phyloP scores from a whole-genome alignment of 2,888 invertebrate species.

The Hydriomena furcata region DNA sequence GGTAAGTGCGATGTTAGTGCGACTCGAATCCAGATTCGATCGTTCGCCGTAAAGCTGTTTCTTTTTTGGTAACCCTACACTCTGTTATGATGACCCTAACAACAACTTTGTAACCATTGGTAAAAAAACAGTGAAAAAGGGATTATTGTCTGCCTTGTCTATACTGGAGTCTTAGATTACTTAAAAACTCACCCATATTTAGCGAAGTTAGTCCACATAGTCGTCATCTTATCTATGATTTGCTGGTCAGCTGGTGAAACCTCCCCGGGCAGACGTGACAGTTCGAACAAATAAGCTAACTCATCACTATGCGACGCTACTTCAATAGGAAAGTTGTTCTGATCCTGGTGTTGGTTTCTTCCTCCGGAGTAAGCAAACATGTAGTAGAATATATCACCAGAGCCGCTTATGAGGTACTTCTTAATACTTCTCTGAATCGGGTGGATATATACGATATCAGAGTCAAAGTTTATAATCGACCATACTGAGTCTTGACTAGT shows the following conservation, averaged over 20 bases:
- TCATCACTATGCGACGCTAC: slow-evolving; percentile 59
- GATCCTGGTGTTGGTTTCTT: slow-evolving; percentile 39
- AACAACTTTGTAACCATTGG: no score
- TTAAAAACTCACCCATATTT: slow-evolving; percentile 55
- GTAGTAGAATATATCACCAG: slow-evolving; percentile 52
- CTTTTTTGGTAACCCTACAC: no score
- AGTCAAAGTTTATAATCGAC: slow-evolving; percentile 48
- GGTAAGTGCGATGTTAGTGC: no score
- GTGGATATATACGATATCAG: slow-evolving; percentile 53
- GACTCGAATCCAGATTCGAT: no score
- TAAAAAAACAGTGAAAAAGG: no score
- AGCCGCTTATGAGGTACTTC: slow-evolving; percentile 42
- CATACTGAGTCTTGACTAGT: slow-evolving; percentile 33
- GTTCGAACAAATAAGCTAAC: slow-evolving; percentile 55
- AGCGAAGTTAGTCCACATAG: slow-evolving; percentile 67
- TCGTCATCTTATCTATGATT: slow-evolving; percentile 56
- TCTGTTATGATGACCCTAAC: no score
- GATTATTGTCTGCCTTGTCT: no score
- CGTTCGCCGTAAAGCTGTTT: no score
- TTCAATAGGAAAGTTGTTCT: slow-evolving; percentile 35
- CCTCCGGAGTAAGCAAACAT: slow-evolving; percentile 56
- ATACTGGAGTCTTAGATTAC: no score
- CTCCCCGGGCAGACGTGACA: slow-evolving; percentile 17
- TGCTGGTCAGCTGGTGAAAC: slow-evolving; percentile 47
- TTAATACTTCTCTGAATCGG: slow-evolving; percentile 49